phyloP scores from a whole-genome alignment of 2,113 vertebrate genomes.

The Phylloscopus whistleri region DNA sequence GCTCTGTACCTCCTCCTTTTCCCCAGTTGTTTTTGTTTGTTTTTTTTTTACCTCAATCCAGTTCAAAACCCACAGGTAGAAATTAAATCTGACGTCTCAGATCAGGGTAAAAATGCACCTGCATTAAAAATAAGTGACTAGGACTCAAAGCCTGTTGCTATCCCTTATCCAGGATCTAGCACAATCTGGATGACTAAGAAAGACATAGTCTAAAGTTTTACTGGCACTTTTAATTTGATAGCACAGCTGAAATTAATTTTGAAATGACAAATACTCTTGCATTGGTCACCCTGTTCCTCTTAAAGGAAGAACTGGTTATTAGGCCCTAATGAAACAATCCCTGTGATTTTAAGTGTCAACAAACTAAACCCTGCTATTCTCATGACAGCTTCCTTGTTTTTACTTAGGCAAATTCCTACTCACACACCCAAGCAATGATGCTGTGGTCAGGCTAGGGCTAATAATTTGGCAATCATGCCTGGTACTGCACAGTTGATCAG shows the following conservation, averaged over 20 bases:
- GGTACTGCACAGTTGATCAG: background rate
- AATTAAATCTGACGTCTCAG: background rate
- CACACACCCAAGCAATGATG: background rate
- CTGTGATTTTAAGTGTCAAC: background rate
- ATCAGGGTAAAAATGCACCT: background rate
- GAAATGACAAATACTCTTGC: background rate
- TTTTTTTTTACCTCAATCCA: background rate
- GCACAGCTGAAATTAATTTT: background rate
- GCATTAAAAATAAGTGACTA: background rate
- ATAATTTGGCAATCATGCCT: background rate
- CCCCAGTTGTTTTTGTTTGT: background rate
- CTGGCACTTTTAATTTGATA: background rate
- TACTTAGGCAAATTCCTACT: background rate
- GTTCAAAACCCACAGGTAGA: background rate
- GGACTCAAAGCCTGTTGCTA: background rate
- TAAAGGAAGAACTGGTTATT: background rate
- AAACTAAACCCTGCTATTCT: background rate
- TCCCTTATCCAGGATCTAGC: background rate
- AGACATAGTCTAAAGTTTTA: background rate
- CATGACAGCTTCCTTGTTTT: background rate
- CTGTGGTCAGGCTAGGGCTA: background rate
- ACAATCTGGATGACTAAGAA: background rate
- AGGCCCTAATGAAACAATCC: background rate
- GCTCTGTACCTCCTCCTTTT: background rate
- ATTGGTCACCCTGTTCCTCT: background rate